Percentiles rank a stretch among this genome's conserved stretches.
Evolutionary conservation across 2,797 vertebrate genomes (phyloP).

Genomic region (Lepilemur ruficaudatus): DNA sequence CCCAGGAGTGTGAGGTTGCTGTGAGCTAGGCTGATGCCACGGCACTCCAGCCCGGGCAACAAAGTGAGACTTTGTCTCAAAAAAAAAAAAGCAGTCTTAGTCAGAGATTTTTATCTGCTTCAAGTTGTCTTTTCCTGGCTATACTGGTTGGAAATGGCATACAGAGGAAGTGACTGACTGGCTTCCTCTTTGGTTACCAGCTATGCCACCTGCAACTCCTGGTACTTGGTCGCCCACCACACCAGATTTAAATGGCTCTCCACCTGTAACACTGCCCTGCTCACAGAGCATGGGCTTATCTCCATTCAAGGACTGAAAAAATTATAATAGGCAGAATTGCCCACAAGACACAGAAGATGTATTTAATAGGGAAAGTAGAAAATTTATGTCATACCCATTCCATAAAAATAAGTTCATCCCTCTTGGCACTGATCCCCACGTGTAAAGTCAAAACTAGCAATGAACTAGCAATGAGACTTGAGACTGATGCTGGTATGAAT

Average conservation of each 20-base stretch:
- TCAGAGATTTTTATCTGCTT: slow-evolving; percentile 11
- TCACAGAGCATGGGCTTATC: not conserved
- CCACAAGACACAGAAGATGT: not conserved
- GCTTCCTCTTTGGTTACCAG: not conserved
- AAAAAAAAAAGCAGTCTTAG: not conserved
- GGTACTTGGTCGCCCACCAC: not conserved
- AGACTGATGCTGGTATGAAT: not conserved
- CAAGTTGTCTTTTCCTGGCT: not conserved
- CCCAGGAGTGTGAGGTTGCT: no score
- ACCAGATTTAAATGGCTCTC: not conserved
- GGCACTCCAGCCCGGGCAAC: no score
- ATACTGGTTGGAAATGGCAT: not conserved
- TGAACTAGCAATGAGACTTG: not conserved
- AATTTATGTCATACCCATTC: not conserved
- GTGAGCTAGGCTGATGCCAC: no score
- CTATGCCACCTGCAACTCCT: not conserved
- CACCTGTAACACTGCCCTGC: not conserved
- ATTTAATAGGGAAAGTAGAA: slow-evolving; percentile 33
- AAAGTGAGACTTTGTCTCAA: no score
- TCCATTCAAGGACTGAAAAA: not conserved
- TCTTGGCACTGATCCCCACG: not conserved
- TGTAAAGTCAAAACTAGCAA: not conserved
- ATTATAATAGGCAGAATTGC: not conserved
- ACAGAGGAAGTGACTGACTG: not conserved
- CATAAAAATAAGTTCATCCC: not conserved